Conservation (phyloP, 2,888 invertebrate genomes). For the Aelia acuminata region DNA sequence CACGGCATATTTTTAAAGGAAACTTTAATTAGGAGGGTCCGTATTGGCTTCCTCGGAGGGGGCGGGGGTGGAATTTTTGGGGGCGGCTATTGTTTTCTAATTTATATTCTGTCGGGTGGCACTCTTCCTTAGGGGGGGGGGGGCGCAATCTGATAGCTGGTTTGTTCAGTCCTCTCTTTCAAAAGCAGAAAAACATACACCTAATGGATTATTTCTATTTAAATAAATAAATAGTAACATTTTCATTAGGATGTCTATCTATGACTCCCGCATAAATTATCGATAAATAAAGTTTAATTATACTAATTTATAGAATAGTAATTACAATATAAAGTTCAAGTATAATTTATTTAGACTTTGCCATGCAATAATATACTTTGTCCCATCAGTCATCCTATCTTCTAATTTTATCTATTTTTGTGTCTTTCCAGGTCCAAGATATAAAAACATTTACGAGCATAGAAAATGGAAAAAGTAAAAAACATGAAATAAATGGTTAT, state of each 20-base stretch:
- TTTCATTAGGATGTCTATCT: no score
- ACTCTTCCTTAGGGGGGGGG: background rate
- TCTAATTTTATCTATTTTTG: background rate
- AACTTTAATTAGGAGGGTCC: slow-evolving; percentile 39
- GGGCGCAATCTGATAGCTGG: background rate
- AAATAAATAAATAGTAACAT: no score
- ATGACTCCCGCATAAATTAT: no score
- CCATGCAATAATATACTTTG: no score
- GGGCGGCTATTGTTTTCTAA: slow-evolving; percentile 22
- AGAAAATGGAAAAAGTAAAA: slow-evolving; percentile 27
- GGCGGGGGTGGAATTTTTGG: slow-evolving; percentile 16
- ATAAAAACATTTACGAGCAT: background rate
- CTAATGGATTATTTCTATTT: no score
- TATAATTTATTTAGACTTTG: no score
- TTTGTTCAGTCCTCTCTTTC: background rate
- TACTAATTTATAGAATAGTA: no score
- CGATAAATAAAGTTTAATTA: no score
- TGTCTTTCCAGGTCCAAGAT: background rate
- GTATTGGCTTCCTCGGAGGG: slow-evolving; percentile 17
- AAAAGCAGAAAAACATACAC: background rate
- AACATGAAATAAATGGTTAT: background rate
- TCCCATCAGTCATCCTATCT: no score
- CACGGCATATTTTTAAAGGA: slow-evolving; percentile 42
- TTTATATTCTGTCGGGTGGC: slow-evolving; percentile 19
- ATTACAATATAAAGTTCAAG: no score